Conservation (phyloP, 2,888 invertebrate genomes). For the Abrostola triplasia region DNA sequence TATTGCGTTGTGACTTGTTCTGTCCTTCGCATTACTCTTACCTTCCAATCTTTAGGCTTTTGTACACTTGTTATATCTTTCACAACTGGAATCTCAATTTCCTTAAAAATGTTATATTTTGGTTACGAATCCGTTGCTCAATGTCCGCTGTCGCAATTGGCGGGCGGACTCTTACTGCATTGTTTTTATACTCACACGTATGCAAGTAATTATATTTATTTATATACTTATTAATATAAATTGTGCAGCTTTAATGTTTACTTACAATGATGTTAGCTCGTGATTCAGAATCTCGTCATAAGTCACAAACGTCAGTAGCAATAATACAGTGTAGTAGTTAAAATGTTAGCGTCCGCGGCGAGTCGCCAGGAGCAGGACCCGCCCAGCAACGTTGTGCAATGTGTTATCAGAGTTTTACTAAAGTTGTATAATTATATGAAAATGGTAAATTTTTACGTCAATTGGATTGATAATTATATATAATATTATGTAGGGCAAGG, state of each 20-base stretch:
- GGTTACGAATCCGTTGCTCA: constrained; percentile 83
- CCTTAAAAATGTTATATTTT: constrained; percentile 66
- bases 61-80: constrained; percentile 83
- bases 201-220: constrained; percentile 83
- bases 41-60: constrained; percentile 69
- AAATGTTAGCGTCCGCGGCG: constrained; percentile 66
- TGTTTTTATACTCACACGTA: constrained; percentile 80
- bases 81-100: constrained; percentile 76
- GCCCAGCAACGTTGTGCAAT: constrained; percentile 74
- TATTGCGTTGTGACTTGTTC: constrained; percentile 65
- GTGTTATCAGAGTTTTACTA: constrained; percentile 68
- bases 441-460: constrained; percentile 45
- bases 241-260: constrained; percentile 88
- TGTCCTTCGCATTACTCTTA: constrained; percentile 62
- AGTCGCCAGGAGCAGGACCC: constrained; percentile 63
- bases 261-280: constrained; percentile 88
- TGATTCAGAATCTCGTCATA: constrained; percentile 89
- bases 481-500: constrained; percentile 39
- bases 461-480: constrained; percentile 58
- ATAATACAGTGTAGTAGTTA: constrained; percentile 81
- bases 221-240: constrained; percentile 86
- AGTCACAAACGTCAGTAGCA: constrained; percentile 88
- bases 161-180: constrained; percentile 78
- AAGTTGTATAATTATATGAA: constrained; percentile 60
- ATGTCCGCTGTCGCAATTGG: constrained; percentile 73